Conservation (phyloP, 1,140 invertebrate genomes). For the Pollicipes pollicipes region DNA sequence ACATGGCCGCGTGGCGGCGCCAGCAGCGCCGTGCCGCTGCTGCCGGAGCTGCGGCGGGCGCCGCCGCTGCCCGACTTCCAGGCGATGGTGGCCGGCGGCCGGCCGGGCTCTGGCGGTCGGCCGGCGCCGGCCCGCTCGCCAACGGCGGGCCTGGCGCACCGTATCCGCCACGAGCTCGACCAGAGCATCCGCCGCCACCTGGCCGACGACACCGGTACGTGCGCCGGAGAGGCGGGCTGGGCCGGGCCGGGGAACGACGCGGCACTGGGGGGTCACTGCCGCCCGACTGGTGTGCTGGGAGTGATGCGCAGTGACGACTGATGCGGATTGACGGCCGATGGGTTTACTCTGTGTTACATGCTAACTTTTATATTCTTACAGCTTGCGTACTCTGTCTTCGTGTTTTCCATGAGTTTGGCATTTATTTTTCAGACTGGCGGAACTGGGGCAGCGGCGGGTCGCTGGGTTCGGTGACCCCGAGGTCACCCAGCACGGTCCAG, state of each 20-base stretch:
- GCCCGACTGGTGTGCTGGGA: no score
- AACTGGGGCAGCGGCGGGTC: not conserved
- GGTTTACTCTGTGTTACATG: no score
- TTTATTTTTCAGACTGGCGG: not conserved
- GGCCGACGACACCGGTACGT: not conserved
- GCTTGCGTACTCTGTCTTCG: no score
- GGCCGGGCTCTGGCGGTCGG: not conserved
- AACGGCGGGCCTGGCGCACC: not conserved
- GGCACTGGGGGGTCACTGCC: no score
- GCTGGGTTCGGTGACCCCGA: not conserved
- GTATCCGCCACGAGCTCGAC: not conserved
- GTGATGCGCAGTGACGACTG: no score
- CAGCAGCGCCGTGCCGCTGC: not conserved
- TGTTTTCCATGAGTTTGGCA: not conserved
- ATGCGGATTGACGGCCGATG: no score
- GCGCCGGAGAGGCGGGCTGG: no score
- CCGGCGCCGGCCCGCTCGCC: no score
- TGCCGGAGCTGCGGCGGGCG: not conserved
- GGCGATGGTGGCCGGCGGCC: not conserved
- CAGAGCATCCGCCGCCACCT: not conserved
- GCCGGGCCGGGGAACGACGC: no score
- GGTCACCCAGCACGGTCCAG: not conserved
- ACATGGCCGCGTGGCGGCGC: not conserved
- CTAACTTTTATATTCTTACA: no score
- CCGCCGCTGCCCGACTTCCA: not conserved